These are phyloP conservation scores for Dryomyza anilis DNA, from an alignment of 2,888 invertebrate species.

Conservation along the genomic window DNA sequence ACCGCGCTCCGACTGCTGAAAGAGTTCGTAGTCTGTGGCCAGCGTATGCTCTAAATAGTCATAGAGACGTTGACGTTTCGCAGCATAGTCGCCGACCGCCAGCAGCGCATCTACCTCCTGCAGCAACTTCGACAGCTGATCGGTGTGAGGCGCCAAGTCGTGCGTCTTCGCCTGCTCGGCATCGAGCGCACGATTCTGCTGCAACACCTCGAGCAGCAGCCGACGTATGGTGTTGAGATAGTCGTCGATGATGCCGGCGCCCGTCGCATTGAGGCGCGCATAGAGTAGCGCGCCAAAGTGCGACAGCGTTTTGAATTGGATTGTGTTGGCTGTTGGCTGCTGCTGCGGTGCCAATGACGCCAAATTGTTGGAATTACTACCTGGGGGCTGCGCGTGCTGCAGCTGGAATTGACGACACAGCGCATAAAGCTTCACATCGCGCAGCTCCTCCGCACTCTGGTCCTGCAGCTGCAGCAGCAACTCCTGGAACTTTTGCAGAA, in stretches of 20 bases:
- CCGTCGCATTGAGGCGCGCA: slow-evolving; percentile 42
- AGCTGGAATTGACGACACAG: slow-evolving; percentile 47
- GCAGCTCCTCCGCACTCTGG: slow-evolving; percentile 46
- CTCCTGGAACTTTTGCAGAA: slow-evolving; percentile 42
- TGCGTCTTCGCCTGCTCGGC: slow-evolving; percentile 13
- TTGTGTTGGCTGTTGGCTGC: no score
- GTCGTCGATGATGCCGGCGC: slow-evolving; percentile 50
- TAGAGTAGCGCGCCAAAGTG: slow-evolving; percentile 46
- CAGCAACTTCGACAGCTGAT: slow-evolving; percentile 38
- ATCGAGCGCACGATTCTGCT: no score
- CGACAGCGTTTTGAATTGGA: slow-evolving; percentile 4
- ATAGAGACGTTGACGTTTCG: slow-evolving; percentile 49
- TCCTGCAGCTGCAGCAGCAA: slow-evolving; percentile 41
- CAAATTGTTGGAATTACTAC: slow-evolving; percentile 8
- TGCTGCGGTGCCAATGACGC: slow-evolving; percentile 37
- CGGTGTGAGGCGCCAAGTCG: slow-evolving; percentile 28
- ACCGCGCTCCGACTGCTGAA: slow-evolving; percentile 32
- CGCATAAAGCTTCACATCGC: slow-evolving; percentile 45
- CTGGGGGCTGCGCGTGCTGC: background rate
- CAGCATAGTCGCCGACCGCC: slow-evolving; percentile 45
- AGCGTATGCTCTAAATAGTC: slow-evolving; percentile 46
- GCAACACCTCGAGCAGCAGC: slow-evolving; percentile 46
- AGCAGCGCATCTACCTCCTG: slow-evolving; percentile 45
- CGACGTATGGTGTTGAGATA: slow-evolving; percentile 45
- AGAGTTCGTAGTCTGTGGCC: slow-evolving; percentile 39